Evolutionary conservation across 2,888 invertebrate genomes (phyloP).

Genomic region (Cephus rjabovi): DNA sequence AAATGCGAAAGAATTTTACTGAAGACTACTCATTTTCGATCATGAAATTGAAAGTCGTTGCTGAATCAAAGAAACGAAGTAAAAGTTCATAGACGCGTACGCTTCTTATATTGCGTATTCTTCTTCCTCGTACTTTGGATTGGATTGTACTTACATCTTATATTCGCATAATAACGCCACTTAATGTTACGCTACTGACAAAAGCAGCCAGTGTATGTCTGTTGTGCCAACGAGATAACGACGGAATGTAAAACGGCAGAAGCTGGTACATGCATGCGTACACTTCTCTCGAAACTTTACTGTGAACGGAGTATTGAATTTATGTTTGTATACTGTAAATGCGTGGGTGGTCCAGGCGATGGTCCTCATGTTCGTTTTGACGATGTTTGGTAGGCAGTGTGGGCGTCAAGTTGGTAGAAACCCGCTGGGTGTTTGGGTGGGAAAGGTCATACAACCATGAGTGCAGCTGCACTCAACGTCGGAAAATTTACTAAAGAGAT

Average conservation of each 20-base stretch:
- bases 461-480: constrained; percentile 50
- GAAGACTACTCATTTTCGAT: not conserved
- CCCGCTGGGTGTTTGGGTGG: constrained; percentile 31
- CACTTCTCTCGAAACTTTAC: not conserved
- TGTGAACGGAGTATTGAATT: not conserved
- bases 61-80: not conserved
- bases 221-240: constrained; percentile 24
- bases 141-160: not conserved
- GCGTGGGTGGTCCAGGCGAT: constrained; percentile 7
- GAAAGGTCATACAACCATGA: constrained; percentile 55
- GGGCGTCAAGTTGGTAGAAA: constrained; percentile 23
- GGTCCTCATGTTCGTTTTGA: not conserved
- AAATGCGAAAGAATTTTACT: not conserved
- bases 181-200: not conserved
- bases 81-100: not conserved
- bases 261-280: constrained; percentile 1
- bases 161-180: not conserved
- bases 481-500: constrained; percentile 11
- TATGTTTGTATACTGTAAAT: constrained; percentile 5
- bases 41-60: not conserved
- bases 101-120: not conserved
- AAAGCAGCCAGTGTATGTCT: constrained; percentile 13
- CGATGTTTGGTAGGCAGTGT: constrained; percentile 20
- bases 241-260: constrained; percentile 28
- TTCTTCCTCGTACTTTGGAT: not conserved